These are phyloP conservation scores for Lophius piscatorius DNA, from an alignment of 2,113 vertebrate species.

Conservation along the genomic window DNA sequence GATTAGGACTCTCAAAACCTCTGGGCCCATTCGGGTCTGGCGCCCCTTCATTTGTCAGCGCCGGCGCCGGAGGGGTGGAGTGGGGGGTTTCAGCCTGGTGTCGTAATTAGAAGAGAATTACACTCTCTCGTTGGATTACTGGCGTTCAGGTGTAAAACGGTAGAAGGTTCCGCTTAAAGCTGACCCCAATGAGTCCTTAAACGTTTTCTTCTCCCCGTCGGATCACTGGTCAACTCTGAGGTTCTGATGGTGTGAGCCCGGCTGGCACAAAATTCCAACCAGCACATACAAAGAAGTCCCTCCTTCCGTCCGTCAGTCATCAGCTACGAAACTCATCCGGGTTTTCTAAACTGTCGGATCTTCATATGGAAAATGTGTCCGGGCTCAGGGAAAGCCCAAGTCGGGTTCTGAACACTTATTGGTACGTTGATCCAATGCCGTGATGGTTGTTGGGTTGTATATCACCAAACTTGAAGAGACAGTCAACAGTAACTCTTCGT, in stretches of 20 bases:
- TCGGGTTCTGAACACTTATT: too few species aligned
- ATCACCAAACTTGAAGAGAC: too few species aligned
- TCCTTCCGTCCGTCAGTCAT: too few species aligned
- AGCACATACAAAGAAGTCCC: not conserved
- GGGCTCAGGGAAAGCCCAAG: too few species aligned
- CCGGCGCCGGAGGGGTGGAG: too few species aligned
- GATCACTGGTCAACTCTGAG: not conserved
- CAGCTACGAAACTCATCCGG: too few species aligned
- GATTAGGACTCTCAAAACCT: slow-evolving; percentile 24
- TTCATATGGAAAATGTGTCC: too few species aligned
- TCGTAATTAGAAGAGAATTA: slow-evolving; percentile 24
- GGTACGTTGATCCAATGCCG: too few species aligned
- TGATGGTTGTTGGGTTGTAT: too few species aligned
- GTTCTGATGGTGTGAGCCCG: not conserved
- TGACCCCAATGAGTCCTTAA: slow-evolving; percentile 12
- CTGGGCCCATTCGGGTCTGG: slow-evolving; percentile 2
- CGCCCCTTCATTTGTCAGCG: slow-evolving; percentile 15
- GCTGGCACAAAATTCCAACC: not conserved
- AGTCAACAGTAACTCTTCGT: too few species aligned
- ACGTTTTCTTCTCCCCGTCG: not conserved
- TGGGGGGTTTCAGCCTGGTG: not conserved
- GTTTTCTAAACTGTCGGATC: too few species aligned
- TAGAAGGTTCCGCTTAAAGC: slow-evolving; percentile 6
- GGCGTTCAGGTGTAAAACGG: not conserved
- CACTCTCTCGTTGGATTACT: slow-evolving; percentile 27